Evolutionary conservation across 2,113 vertebrate species (phyloP).

Genomic region (Taxidea taxus): DNA sequence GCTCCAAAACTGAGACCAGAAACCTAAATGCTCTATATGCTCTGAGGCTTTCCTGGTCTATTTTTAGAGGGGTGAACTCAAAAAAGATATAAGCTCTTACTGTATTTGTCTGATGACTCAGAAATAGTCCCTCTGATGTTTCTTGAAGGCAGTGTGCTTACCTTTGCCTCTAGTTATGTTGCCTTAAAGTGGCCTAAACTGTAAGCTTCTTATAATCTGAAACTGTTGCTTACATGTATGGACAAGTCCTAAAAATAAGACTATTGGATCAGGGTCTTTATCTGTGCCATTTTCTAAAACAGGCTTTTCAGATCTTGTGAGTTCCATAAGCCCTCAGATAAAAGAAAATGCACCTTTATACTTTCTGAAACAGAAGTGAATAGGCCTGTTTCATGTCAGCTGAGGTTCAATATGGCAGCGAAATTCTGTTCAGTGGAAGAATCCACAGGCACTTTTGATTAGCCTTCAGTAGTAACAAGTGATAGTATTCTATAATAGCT

Average conservation of each 20-base stretch:
- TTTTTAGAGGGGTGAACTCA: neutral
- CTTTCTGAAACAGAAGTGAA: neutral
- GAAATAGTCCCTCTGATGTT: neutral
- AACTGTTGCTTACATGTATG: constrained; percentile 1
- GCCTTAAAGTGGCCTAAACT: neutral
- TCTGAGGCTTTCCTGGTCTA: neutral
- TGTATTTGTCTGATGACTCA: neutral
- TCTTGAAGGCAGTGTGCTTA: neutral
- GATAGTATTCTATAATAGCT: neutral
- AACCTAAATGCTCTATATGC: neutral
- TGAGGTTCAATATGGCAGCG: neutral
- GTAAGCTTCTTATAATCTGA: constrained; percentile 4
- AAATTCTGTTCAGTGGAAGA: neutral
- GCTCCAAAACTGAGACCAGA: neutral
- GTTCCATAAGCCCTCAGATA: neutral
- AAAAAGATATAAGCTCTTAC: neutral
- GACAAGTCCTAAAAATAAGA: neutral
- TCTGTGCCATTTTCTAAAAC: neutral
- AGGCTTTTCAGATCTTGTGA: constrained; percentile 6
- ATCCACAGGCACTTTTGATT: neutral
- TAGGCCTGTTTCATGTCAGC: neutral
- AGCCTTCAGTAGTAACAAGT: neutral
- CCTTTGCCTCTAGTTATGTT: neutral
- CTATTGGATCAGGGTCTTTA: neutral
- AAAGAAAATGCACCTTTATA: neutral